phyloP scores from a whole-genome alignment of 2,113 vertebrate species.

The Mesoclemmys tuberculata region DNA sequence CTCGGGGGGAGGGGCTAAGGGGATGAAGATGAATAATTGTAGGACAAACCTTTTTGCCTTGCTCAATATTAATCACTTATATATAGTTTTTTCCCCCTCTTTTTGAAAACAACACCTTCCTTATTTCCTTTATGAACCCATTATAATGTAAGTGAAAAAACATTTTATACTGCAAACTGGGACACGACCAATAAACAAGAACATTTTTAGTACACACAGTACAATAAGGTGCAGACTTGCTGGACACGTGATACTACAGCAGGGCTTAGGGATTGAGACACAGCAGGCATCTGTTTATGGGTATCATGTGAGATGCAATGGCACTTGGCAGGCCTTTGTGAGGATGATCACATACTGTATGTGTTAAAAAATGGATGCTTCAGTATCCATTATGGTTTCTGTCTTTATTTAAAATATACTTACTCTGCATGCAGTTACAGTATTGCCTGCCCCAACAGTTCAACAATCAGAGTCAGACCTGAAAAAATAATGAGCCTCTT shows the following conservation, averaged over 20 bases:
- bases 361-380: not conserved
- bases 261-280: not conserved
- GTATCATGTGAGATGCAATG: not conserved
- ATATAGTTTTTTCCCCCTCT: constrained; percentile 72
- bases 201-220: constrained; percentile 70
- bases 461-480: not conserved
- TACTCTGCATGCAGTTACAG: not conserved
- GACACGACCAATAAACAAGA: constrained; percentile 81
- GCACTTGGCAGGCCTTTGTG: not conserved
- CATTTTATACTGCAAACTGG: constrained; percentile 80
- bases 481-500: not conserved
- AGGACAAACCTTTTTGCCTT: not conserved
- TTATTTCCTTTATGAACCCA: constrained; percentile 64
- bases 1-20: not conserved
- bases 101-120: constrained; percentile 54
- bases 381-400: not conserved
- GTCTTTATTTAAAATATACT: not conserved
- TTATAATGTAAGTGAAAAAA: constrained; percentile 81
- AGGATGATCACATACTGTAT: not conserved
- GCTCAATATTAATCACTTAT: constrained; percentile 72
- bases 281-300: not conserved
- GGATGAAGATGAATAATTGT: not conserved
- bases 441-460: not conserved
- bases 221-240: constrained; percentile 51
- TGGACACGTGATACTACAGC: not conserved